Conservation (phyloP, 2,888 invertebrate genomes). For the Chalcis sispes region DNA sequence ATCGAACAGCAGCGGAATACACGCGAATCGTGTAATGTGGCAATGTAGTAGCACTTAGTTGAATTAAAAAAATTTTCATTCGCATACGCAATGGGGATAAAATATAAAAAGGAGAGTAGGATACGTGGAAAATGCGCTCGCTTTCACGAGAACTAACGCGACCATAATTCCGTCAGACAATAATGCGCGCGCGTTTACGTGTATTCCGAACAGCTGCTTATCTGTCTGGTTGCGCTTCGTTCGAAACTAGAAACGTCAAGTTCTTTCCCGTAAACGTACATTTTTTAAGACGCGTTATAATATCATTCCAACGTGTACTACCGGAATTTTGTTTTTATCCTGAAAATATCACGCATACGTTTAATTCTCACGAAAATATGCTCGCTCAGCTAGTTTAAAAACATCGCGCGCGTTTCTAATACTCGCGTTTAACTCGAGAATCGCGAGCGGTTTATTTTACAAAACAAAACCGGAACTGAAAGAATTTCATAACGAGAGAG, state of each 20-base stretch:
- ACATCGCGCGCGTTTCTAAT: background rate
- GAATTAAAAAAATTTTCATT: slow-evolving; percentile 13
- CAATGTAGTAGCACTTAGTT: slow-evolving; percentile 17
- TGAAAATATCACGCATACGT: background rate
- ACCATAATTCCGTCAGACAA: too few relatives aligned
- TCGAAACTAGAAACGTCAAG: too few relatives aligned
- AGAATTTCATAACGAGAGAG: too few relatives aligned
- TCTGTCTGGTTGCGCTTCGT: too few relatives aligned
- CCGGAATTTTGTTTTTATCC: too few relatives aligned
- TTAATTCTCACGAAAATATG: background rate
- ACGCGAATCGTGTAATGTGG: background rate
- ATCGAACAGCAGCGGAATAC: background rate
- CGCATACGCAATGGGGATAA: background rate
- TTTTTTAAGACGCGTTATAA: too few relatives aligned
- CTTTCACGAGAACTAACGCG: background rate
- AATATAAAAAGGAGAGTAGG: background rate
- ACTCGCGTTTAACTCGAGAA: background rate
- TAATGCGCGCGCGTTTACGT: too few relatives aligned
- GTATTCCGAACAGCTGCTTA: too few relatives aligned
- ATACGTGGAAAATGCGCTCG: background rate
- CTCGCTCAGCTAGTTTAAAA: background rate
- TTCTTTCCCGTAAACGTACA: too few relatives aligned
- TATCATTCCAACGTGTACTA: background rate
- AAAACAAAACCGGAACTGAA: too few relatives aligned
- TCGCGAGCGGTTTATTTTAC: too few relatives aligned